A percentile compares a stretch with the other conserved stretches of the same genome.
Evolutionary conservation across 2,797 vertebrate genomes (phyloP).

Genomic region (Melanotaenia pygmaea): DNA sequence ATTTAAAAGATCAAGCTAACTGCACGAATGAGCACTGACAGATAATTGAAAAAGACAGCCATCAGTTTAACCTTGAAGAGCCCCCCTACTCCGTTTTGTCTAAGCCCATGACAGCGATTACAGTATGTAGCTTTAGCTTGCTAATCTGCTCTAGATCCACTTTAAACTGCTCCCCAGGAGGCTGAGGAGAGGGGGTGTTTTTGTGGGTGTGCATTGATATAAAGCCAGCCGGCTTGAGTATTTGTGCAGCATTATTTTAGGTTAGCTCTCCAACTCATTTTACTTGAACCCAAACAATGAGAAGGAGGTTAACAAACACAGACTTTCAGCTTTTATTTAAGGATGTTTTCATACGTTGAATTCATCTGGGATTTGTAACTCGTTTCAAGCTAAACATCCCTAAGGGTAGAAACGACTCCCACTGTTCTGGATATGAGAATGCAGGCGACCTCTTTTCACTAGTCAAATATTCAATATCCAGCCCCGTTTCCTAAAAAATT

Average conservation of each 20-base stretch:
- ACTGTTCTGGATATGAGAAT: constrained; percentile 15
- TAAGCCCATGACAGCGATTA: constrained; percentile 61
- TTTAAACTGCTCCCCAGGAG: constrained; percentile 60
- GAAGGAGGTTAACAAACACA: not conserved
- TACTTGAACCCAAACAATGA: not conserved
- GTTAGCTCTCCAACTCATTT: not conserved
- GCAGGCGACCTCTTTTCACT: constrained; percentile 24
- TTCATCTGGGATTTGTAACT: not conserved
- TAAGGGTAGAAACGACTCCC: not conserved
- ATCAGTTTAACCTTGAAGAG: constrained; percentile 66
- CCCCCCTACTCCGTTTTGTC: constrained; percentile 48
- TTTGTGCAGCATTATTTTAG: constrained; percentile 16
- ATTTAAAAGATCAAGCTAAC: not conserved
- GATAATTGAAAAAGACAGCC: constrained; percentile 41
- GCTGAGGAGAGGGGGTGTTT: constrained; percentile 8
- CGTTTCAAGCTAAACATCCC: not conserved
- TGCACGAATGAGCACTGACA: constrained; percentile 20
- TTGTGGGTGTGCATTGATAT: not conserved
- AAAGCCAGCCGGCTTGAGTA: not conserved
- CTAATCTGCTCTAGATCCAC: constrained; percentile 71
- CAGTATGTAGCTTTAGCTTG: constrained; percentile 56
- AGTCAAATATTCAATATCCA: constrained; percentile 19
- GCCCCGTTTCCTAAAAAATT: not conserved
- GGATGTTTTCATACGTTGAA: constrained; percentile 33
- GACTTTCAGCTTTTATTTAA: constrained; percentile 46